These are phyloP conservation scores for Leucophenga varia DNA, from an alignment of 1,140 invertebrate species.

Conservation along the genomic window DNA sequence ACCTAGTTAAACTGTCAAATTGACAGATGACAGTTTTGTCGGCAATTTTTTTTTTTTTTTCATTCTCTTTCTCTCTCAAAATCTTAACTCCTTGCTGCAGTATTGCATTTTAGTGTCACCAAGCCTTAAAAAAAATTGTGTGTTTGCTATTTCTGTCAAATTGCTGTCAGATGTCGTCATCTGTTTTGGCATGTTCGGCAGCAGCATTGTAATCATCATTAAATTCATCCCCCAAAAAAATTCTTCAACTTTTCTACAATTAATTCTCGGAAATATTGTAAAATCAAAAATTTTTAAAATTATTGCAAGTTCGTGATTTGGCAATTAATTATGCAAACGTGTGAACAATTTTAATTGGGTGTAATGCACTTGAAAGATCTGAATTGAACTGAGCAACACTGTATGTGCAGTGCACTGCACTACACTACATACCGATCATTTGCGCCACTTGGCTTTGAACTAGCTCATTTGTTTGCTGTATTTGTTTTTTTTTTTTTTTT, in stretches of 20 bases:
- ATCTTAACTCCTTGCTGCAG: conserved; percentile 18
- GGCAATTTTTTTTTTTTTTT: conserved; percentile 33
- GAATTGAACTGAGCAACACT: too few relatives aligned
- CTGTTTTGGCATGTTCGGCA: conserved; percentile 14
- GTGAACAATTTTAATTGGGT: conserved; percentile 55
- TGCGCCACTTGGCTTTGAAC: too few relatives aligned
- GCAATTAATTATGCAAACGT: conserved; percentile 52
- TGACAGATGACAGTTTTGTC: conserved; percentile 55
- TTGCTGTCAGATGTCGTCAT: conserved; percentile 24
- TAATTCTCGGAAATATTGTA: conserved; percentile 6
- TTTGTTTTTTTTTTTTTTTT: too few relatives aligned
- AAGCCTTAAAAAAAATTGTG: conserved; percentile 32
- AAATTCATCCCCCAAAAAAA: conserved; percentile 16
- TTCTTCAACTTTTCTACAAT: neutral
- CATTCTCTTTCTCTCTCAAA: conserved; percentile 2
- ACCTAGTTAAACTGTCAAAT: conserved; percentile 56
- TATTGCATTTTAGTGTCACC: conserved; percentile 18
- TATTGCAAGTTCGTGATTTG: conserved; percentile 43
- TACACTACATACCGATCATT: too few relatives aligned
- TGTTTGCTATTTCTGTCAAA: conserved; percentile 38
- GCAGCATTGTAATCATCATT: conserved; percentile 25
- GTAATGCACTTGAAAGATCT: conserved; percentile 34
- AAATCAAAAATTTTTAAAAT: neutral
- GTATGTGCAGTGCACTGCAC: too few relatives aligned
- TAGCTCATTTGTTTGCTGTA: too few relatives aligned